These are phyloP conservation scores for Cotesia typhae DNA, from an alignment of 1,140 invertebrate genomes.

Conservation along the genomic window DNA sequence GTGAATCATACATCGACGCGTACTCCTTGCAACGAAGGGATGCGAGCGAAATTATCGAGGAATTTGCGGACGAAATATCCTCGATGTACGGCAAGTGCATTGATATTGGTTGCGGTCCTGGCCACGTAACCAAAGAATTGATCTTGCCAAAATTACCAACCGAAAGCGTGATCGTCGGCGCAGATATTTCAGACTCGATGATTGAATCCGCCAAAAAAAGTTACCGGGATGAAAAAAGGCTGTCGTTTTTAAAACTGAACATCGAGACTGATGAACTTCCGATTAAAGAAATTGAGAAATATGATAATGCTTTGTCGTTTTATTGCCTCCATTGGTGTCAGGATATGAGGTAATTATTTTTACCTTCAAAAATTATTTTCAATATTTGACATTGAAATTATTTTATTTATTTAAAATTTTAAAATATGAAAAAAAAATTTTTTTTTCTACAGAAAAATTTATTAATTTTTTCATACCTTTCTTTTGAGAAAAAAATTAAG, in stretches of 20 bases:
- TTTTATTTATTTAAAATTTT: too few relatives aligned
- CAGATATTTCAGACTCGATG: slow-evolving; percentile 78
- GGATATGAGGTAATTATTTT: slow-evolving; percentile 71
- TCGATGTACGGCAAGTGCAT: slow-evolving; percentile 64
- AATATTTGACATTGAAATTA: background rate
- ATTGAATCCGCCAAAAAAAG: slow-evolving; percentile 71
- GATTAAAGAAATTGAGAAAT: slow-evolving; percentile 64
- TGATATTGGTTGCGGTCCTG: slow-evolving; percentile 84
- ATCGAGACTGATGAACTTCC: slow-evolving; percentile 69
- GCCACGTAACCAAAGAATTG: slow-evolving; percentile 75
- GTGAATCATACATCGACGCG: slow-evolving; percentile 71
- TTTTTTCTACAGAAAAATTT: too few relatives aligned
- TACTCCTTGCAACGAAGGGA: slow-evolving; percentile 76
- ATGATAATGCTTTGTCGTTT: slow-evolving; percentile 80
- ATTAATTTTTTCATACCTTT: too few relatives aligned
- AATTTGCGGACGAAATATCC: slow-evolving; percentile 69
- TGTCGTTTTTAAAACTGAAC: slow-evolving; percentile 74
- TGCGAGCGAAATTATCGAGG: slow-evolving; percentile 72
- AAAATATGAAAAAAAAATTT: too few relatives aligned
- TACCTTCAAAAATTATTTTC: background rate
- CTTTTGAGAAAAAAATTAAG: too few relatives aligned
- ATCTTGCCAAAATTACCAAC: slow-evolving; percentile 72
- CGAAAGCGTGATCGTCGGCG: slow-evolving; percentile 54
- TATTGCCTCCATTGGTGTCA: slow-evolving; percentile 86
- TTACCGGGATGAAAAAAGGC: slow-evolving; percentile 59